Evolutionary conservation across 2,888 invertebrate genomes (phyloP).

Genomic region (Morpho deidamia): DNA sequence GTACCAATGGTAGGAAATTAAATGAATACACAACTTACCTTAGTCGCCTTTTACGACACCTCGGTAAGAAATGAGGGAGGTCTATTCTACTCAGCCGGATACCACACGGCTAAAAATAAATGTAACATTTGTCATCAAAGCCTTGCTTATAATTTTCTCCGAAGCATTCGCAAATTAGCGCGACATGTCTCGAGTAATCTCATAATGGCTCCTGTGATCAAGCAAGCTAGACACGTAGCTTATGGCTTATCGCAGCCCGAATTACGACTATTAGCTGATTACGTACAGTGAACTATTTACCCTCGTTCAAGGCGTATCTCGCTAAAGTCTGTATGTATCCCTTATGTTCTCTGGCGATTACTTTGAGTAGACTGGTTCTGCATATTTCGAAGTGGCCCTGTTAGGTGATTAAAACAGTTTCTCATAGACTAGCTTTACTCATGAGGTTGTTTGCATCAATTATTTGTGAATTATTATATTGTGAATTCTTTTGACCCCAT

Average conservation of each 20-base stretch:
- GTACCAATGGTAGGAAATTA: too few relatives aligned
- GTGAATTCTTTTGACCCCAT: too few relatives aligned
- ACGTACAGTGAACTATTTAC: conserved; percentile 13
- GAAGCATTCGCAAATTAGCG: conserved; percentile 34
- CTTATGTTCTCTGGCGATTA: not conserved
- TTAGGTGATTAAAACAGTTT: not conserved
- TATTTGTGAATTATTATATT: too few relatives aligned
- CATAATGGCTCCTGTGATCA: conserved; percentile 50
- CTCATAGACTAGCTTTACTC: too few relatives aligned
- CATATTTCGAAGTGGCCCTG: not conserved
- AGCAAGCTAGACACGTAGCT: conserved; percentile 31
- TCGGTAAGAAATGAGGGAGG: too few relatives aligned
- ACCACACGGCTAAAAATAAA: too few relatives aligned
- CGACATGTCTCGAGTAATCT: conserved; percentile 42
- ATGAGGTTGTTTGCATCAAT: too few relatives aligned
- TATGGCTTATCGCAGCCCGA: conserved; percentile 23
- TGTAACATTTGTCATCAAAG: not conserved
- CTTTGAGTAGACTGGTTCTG: too few relatives aligned
- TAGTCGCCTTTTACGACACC: too few relatives aligned
- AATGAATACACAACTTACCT: too few relatives aligned
- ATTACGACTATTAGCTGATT: conserved; percentile 31
- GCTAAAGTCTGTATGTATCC: not conserved
- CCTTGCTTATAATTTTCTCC: conserved; percentile 9
- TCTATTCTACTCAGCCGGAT: too few relatives aligned
- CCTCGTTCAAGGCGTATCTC: not conserved